phyloP scores from a whole-genome alignment of 2,888 invertebrate species.

The Eristalinus sepulchralis region DNA sequence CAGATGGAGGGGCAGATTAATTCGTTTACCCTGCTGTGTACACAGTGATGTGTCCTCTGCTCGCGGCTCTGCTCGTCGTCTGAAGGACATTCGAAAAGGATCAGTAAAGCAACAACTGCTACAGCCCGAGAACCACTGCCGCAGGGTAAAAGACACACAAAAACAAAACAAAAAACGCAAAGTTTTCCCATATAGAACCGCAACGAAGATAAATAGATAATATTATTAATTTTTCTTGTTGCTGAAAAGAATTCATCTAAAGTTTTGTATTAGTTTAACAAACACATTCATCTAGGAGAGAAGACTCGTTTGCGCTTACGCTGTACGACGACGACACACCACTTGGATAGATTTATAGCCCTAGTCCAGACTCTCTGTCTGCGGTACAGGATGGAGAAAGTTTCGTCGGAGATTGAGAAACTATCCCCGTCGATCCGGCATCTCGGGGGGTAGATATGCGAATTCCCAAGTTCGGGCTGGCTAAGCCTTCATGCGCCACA shows the following conservation, averaged over 20 bases:
- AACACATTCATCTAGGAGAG: slow-evolving; percentile 72
- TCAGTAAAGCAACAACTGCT: slow-evolving; percentile 36
- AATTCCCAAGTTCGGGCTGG: slow-evolving; percentile 60
- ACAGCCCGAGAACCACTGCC: slow-evolving; percentile 11
- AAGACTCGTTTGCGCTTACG: slow-evolving; percentile 41
- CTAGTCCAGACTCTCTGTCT: slow-evolving; percentile 74
- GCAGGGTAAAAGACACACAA: slow-evolving; percentile 21
- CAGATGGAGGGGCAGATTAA: slow-evolving; percentile 45
- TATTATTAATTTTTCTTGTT: slow-evolving; percentile 74
- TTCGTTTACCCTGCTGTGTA: slow-evolving; percentile 25
- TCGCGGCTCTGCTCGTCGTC: background rate
- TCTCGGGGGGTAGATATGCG: slow-evolving; percentile 41
- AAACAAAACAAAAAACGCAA: slow-evolving; percentile 15
- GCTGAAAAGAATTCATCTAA: slow-evolving; percentile 74
- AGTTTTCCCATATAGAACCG: slow-evolving; percentile 70
- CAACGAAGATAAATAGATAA: slow-evolving; percentile 75
- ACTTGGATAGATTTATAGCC: slow-evolving; percentile 73
- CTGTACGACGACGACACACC: slow-evolving; percentile 62
- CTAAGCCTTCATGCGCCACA: slow-evolving; percentile 49
- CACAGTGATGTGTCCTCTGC: slow-evolving; percentile 26
- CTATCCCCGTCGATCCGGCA: slow-evolving; percentile 65
- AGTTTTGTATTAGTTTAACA: slow-evolving; percentile 75
- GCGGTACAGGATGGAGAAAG: slow-evolving; percentile 72
- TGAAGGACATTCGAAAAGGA: slow-evolving; percentile 22
- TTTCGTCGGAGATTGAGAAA: slow-evolving; percentile 71